Conservation (phyloP, 2,888 invertebrate genomes). For the Drosophila nigricruria region DNA sequence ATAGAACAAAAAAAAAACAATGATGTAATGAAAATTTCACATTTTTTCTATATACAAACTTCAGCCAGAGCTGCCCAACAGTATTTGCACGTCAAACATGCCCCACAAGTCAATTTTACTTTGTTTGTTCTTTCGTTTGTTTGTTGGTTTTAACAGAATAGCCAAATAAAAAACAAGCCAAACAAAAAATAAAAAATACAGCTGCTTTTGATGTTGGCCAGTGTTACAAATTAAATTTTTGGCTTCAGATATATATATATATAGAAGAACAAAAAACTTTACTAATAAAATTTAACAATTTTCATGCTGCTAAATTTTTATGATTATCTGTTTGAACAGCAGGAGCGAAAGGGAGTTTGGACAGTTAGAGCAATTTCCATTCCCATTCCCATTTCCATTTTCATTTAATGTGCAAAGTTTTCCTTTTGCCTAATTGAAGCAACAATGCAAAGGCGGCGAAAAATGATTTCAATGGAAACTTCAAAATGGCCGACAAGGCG, state of each 20-base stretch:
- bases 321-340: conserved; percentile 63
- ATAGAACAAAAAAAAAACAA: not conserved
- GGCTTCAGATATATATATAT: conserved; percentile 12
- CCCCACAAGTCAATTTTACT: not conserved
- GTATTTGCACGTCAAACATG: not conserved
- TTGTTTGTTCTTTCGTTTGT: conserved; percentile 3
- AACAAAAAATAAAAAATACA: conserved; percentile 42
- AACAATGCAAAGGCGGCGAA: conserved; percentile 71
- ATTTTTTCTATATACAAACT: not conserved
- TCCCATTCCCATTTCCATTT: conserved; percentile 30
- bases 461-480: conserved; percentile 63
- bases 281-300: conserved; percentile 76
- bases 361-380: conserved; percentile 52
- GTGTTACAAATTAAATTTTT: conserved; percentile 67
- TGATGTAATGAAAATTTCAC: not conserved
- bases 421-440: conserved; percentile 73
- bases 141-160: conserved; percentile 1
- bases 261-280: conserved; percentile 55
- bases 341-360: conserved; percentile 11
- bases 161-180: conserved; percentile 9
- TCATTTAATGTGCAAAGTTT: conserved; percentile 64
- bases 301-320: conserved; percentile 74
- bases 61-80: not conserved
- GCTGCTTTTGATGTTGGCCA: conserved; percentile 79
- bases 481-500: conserved; percentile 52